Conservation (phyloP, 2,888 invertebrate genomes). For the Aleiodes leptofemur region DNA sequence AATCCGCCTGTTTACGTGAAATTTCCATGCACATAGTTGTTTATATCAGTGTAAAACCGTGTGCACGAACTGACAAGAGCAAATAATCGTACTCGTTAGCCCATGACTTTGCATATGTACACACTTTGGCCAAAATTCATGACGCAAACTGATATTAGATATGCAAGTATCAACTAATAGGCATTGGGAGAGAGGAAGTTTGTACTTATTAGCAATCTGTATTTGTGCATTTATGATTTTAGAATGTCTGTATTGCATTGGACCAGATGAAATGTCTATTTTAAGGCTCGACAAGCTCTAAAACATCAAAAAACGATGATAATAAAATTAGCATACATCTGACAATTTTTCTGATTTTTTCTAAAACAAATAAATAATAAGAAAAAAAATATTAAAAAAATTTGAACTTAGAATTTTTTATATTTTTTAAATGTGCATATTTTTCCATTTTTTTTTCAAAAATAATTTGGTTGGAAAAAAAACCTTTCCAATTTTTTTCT, state of each 20-base stretch:
- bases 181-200: not conserved
- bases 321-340: no score
- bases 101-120: slow-evolving; percentile 10
- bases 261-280: not conserved
- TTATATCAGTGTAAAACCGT: slow-evolving; percentile 15
- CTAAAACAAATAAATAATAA: no score
- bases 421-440: no score
- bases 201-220: not conserved
- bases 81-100: slow-evolving; percentile 31
- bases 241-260: not conserved
- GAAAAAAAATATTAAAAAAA: no score
- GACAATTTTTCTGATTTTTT: no score
- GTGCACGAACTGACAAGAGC: slow-evolving; percentile 26
- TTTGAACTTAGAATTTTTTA: no score
- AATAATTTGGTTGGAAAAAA: no score
- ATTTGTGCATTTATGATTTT: slow-evolving; percentile 2
- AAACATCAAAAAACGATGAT: not conserved
- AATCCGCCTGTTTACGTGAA: slow-evolving; percentile 33
- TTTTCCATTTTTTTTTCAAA: no score
- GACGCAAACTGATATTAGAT: slow-evolving; percentile 23
- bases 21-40: slow-evolving; percentile 21
- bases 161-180: not conserved
- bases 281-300: not conserved
- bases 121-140: not conserved
- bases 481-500: no score